Evolutionary conservation across 2,113 vertebrate species (phyloP), one percentile per base, ranked within the genome.

Genomic region (Bufo bufo): DNA sequence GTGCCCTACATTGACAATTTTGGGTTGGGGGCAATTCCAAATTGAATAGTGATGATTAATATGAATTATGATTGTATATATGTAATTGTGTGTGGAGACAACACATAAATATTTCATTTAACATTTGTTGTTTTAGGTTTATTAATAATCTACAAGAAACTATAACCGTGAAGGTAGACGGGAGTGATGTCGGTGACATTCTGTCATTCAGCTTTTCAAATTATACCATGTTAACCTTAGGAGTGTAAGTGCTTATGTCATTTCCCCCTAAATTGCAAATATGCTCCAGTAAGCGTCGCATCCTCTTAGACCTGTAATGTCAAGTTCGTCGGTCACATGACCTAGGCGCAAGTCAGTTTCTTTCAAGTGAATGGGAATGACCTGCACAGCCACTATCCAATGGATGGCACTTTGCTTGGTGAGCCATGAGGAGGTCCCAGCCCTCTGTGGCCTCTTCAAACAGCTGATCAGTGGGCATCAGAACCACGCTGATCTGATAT

Each of bases 101-200:
- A 75, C 12, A 2, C 47, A 20, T 17, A 74, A 47, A 74, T 47
- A 45, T 45, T 58, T 56, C 3, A n/a, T 58, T 0, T 13, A 58
- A 13, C 33, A 79, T 33, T 33, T 81, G 74, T 49, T 20, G 89
- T 93, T 90, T 93, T 94, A 99, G 98, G 91, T 97, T 99, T 92
- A 84, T 98, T 82, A 99, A 96, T 89, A 93, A 93, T 81, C 88
- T 95, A 3, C 0, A 72, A 0, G 0, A 6, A 4, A 0, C 0
- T 49, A 1, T 96, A 59, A 94, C 92, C 0, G 0, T 98, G 86
- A 92, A 91, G 0, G 69, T 93, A 87, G 54, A 6, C 43, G 33
- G 0, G 1, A 75, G 0, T 1, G 0, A 59, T 1, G 89, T 94
- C 88, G 92, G 50, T 87, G 0, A 0, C 0, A 8, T 96, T 85